Conservation (phyloP, 1,140 invertebrate species). For the Thaumetopoea pityocampa region DNA sequence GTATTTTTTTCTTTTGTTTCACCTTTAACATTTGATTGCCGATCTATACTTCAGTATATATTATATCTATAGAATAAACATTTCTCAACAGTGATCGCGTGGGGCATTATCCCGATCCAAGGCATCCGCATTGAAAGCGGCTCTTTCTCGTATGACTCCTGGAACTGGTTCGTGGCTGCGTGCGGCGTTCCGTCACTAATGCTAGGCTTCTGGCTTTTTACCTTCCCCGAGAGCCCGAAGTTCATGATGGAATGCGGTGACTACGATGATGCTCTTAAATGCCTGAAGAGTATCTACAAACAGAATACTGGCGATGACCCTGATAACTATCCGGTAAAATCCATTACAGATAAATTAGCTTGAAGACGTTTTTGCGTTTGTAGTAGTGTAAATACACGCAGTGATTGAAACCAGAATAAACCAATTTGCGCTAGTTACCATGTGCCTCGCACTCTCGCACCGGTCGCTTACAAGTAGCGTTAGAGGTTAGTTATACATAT, state of each 20-base stretch:
- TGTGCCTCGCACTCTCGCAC: too few relatives aligned
- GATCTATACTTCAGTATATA: too few relatives aligned
- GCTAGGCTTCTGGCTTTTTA: slow-evolving; percentile 81
- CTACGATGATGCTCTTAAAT: slow-evolving; percentile 82
- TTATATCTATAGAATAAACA: too few relatives aligned
- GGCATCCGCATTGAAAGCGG: slow-evolving; percentile 76
- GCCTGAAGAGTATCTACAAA: slow-evolving; percentile 82
- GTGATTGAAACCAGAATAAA: too few relatives aligned
- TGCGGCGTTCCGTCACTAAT: slow-evolving; percentile 80
- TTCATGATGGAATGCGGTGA: slow-evolving; percentile 87
- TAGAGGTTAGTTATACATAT: too few relatives aligned
- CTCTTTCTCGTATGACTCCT: slow-evolving; percentile 81
- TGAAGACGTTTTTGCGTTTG: too few relatives aligned
- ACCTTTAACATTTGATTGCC: too few relatives aligned
- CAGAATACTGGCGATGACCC: slow-evolving; percentile 82
- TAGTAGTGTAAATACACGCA: too few relatives aligned
- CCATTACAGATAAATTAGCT: too few relatives aligned
- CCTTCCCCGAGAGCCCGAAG: slow-evolving; percentile 91
- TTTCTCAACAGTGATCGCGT: slow-evolving; percentile 79
- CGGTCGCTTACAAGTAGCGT: too few relatives aligned
- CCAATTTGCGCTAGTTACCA: too few relatives aligned
- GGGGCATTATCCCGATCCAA: slow-evolving; percentile 82
- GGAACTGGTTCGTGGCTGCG: slow-evolving; percentile 85
- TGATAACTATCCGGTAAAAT: slow-evolving; percentile 80
- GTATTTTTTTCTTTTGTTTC: too few relatives aligned